Evolutionary conservation across 2,888 invertebrate species (phyloP), one percentile per base, ranked within the genome.

Genomic region (Apamea sordens): DNA sequence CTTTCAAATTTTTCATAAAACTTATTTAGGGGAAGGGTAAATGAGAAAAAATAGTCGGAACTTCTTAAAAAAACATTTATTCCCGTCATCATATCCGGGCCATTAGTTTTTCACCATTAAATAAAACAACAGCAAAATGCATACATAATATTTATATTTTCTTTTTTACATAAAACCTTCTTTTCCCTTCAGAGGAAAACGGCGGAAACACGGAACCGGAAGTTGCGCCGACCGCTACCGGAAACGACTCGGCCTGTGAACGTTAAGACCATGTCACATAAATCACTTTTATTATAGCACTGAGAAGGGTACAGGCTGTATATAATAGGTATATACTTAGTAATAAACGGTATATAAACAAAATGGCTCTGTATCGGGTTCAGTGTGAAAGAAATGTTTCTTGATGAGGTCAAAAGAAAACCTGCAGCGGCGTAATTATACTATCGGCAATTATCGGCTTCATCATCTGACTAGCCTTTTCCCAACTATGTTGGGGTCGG

Each of bases 121-220:
- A 89, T 86, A 83, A 86, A 87, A 82, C 77, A 83, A 73, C 71
- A 53, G 36, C 56, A 86, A 84, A 81, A 86, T 77, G 50, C 24
- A 50, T 64, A 88, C 72, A 70, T 75, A 36, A 2, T 84, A 83
- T 89, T 82, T 89, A 86, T 88, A 86, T 86, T 83, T 82, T 78
- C 32, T 74, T 72, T 73, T 87, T 75, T 77, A 87, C 76, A 79
- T 86, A 86, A 84, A 90, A 87, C 86, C 88, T 81, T 87, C 81
- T 85, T 88, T 91, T 88, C 86, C 90, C 89, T 86, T 88, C 85
- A 82, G 89, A 93, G 93, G 91, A 94, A 94, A 94, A 94, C 92
- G 92, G 87, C 94, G 95, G 95, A 94, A 93, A 90, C 91, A 77
- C 85, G 90, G 89, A 84, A 90, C 92, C 92, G 95, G 95, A 94